phyloP scores from a whole-genome alignment of 2,113 vertebrate species.

The Vireo altiloquus region DNA sequence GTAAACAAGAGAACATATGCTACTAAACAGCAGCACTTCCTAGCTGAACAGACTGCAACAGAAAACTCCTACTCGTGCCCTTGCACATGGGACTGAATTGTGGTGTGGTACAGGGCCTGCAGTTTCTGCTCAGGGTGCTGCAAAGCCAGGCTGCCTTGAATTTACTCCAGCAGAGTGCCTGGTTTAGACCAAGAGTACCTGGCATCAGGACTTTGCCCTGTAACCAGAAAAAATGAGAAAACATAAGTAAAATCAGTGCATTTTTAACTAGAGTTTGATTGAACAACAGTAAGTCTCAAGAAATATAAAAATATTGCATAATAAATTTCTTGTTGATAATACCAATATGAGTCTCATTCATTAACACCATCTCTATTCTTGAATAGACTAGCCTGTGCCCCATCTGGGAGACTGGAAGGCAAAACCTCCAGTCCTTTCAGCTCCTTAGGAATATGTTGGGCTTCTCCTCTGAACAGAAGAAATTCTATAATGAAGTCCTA shows the following conservation, averaged over 20 bases:
- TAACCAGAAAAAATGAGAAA: neutral
- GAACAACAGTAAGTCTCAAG: neutral
- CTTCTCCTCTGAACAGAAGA: neutral
- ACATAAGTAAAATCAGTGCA: neutral
- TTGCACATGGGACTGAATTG: neutral
- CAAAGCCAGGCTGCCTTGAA: neutral
- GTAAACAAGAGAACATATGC: slow-evolving; percentile 6
- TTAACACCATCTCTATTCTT: neutral
- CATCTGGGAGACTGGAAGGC: neutral
- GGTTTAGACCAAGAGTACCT: neutral
- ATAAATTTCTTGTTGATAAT: neutral
- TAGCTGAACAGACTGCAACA: neutral
- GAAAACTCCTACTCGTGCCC: neutral
- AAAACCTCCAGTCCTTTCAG: neutral
- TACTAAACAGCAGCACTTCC: neutral
- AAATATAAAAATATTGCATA: neutral
- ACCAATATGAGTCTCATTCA: neutral
- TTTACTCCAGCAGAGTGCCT: neutral
- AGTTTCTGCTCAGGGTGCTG: neutral
- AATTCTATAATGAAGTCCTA: neutral
- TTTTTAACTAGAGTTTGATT: neutral
- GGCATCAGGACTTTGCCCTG: neutral
- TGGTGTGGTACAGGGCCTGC: neutral
- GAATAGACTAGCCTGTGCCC: neutral
- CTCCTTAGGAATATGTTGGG: neutral